phyloP scores from a whole-genome alignment of 2,888 invertebrate species.

The Amiota minor region DNA sequence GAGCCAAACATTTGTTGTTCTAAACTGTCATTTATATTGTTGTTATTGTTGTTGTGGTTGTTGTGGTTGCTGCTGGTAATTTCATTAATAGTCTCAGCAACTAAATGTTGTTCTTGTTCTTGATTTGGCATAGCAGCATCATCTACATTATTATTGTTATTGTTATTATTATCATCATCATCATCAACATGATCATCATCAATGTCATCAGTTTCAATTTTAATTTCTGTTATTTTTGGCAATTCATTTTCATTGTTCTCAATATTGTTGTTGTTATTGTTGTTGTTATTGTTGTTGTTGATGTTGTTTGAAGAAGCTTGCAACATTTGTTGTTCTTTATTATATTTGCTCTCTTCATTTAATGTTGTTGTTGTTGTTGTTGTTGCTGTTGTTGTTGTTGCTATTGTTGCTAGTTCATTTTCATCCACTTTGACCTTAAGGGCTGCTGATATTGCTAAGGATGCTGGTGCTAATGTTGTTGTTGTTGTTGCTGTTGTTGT shows the following conservation, averaged over 20 bases:
- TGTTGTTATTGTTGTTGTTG: neutral
- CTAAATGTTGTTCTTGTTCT: neutral
- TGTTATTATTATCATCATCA: conserved; percentile 38
- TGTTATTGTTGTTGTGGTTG: conserved; percentile 54
- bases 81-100: neutral
- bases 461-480: conserved; percentile 12
- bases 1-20: conserved; percentile 79
- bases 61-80: neutral
- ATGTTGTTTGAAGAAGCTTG: conserved; percentile 3
- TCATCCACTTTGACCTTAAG: neutral
- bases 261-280: conserved; percentile 2
- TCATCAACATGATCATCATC: conserved; percentile 35
- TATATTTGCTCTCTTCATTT: conserved; percentile 15
- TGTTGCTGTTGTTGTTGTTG: conserved; percentile 37
- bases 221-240: conserved; percentile 53
- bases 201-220: conserved; percentile 49
- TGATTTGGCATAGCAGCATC: neutral
- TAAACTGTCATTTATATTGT: conserved; percentile 74
- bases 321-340: conserved; percentile 2
- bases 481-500: neutral
- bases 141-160: conserved; percentile 10
- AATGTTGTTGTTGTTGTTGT: conserved; percentile 32
- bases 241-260: conserved; percentile 14
- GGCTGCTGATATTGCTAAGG: conserved; percentile 3
- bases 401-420: conserved; percentile 37